These are phyloP conservation scores for Gobio gobio DNA, from an alignment of 2,113 vertebrate genomes.

Conservation along the genomic window DNA sequence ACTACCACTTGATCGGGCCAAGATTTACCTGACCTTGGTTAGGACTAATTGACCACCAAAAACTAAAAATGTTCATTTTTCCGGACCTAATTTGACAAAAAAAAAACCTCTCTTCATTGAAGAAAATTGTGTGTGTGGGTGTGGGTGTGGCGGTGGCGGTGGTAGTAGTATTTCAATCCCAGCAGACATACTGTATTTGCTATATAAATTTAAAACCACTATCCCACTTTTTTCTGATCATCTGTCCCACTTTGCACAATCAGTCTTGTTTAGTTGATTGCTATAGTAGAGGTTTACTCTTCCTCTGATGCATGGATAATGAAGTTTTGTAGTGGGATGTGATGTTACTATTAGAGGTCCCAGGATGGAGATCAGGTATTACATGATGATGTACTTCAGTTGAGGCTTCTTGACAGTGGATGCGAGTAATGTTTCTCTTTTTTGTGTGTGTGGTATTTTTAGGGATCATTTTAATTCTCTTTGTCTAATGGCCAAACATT, in stretches of 20 bases:
- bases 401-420: slow-evolving; percentile 3
- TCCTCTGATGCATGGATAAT: neutral
- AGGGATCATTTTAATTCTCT: neutral
- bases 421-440: neutral
- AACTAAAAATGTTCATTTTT: too few species aligned
- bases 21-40: neutral
- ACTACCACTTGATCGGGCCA: neutral
- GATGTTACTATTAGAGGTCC: neutral
- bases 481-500: neutral
- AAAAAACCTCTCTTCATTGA: too few species aligned
- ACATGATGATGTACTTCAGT: neutral
- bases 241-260: too few species aligned
- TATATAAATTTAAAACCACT: too few species aligned
- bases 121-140: neutral
- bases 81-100: too few species aligned
- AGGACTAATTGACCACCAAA: neutral
- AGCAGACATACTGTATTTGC: too few species aligned
- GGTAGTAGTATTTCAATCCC: too few species aligned
- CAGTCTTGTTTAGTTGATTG: too few species aligned
- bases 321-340: neutral
- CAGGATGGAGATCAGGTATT: neutral
- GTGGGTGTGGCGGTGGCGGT: too few species aligned
- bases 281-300: neutral
- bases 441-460: neutral
- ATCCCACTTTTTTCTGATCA: too few species aligned